These are phyloP conservation scores for Uria aalge DNA, from an alignment of 2,113 vertebrate genomes.

Conservation along the genomic window DNA sequence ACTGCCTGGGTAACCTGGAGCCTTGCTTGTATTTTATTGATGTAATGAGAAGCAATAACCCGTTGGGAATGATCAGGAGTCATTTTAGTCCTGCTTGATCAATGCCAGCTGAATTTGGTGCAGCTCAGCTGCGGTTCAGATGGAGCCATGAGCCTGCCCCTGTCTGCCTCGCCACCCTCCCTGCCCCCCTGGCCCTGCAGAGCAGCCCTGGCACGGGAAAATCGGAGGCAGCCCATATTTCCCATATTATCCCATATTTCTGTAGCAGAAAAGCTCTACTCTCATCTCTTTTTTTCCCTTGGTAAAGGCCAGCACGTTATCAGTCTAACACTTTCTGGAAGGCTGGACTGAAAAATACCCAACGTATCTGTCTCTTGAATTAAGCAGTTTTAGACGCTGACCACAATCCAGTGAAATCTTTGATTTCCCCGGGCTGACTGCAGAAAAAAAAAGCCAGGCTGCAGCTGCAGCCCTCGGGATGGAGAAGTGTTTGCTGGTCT, in stretches of 20 bases:
- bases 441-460: not conserved
- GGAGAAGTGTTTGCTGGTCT: not conserved
- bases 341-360: not conserved
- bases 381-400: not conserved
- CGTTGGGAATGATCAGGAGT: not conserved
- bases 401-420: not conserved
- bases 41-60: not conserved
- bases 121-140: not conserved
- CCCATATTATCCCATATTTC: not conserved
- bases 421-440: not conserved
- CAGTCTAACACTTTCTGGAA: not conserved
- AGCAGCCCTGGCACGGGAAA: not conserved
- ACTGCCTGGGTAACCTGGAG: not conserved
- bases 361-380: not conserved
- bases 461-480: accelerated
- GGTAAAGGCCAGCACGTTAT: not conserved
- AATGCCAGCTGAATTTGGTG: not conserved
- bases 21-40: not conserved
- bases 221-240: accelerated
- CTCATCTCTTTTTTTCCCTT: not conserved
- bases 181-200: accelerated
- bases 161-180: not conserved
- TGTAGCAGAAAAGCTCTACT: not conserved
- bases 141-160: not conserved
- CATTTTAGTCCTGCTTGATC: constrained; percentile 36